phyloP scores from a whole-genome alignment of 2,888 invertebrate genomes.

The Agrochola lota region DNA sequence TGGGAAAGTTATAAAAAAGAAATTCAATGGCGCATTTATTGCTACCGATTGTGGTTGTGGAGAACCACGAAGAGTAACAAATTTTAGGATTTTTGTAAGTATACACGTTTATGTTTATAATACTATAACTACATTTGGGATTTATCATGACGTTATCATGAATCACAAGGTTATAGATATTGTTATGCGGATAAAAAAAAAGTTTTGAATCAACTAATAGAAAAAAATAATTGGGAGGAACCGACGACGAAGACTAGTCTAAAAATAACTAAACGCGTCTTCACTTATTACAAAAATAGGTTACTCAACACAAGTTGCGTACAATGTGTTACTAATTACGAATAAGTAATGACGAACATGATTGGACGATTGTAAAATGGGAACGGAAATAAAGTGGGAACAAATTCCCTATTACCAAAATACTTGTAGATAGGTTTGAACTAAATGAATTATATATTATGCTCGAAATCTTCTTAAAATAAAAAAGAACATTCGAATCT shows the following conservation, averaged over 20 bases:
- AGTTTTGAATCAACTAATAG: neutral
- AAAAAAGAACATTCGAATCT: constrained; percentile 1
- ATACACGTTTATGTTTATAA: neutral
- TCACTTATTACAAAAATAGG: constrained; percentile 60
- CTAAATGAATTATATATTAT: too few species aligned
- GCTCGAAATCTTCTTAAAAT: neutral
- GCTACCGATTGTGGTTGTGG: neutral
- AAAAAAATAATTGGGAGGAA: neutral
- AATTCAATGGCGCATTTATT: neutral
- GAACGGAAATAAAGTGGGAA: constrained; percentile 35
- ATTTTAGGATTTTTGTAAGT: too few species aligned
- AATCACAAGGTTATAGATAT: neutral
- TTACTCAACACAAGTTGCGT: constrained; percentile 49
- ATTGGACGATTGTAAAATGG: constrained; percentile 48
- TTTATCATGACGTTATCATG: neutral
- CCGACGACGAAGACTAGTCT: constrained; percentile 26
- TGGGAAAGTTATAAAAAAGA: neutral
- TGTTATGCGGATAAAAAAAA: neutral
- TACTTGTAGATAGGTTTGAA: constrained; percentile 1
- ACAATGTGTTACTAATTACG: constrained; percentile 65
- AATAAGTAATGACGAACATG: constrained; percentile 62
- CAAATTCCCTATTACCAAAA: constrained; percentile 25
- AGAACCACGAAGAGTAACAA: neutral
- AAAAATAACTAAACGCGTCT: constrained; percentile 56
- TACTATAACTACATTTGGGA: neutral